Conservation (phyloP, 2,888 invertebrate species). For the Cerastis leucographa region DNA sequence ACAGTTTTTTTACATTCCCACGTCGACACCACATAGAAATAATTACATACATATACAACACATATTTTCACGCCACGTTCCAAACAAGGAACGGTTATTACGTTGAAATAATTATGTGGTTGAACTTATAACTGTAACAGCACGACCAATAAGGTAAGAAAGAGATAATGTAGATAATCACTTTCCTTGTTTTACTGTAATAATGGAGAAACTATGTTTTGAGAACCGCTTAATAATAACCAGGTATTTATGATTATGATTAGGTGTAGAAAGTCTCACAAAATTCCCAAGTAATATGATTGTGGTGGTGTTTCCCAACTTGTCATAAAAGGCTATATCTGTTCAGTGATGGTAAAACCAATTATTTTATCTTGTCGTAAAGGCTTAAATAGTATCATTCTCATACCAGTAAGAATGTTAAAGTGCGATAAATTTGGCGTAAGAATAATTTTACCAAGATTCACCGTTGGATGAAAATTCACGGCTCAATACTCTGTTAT, state of each 20-base stretch:
- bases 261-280: background rate
- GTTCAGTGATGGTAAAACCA: background rate
- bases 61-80: constrained; percentile 66
- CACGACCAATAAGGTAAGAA: constrained; percentile 23
- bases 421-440: background rate
- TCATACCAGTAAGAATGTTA: background rate
- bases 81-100: constrained; percentile 61
- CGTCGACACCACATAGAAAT: constrained; percentile 57
- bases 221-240: constrained; percentile 1
- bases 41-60: constrained; percentile 58
- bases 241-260: too few relatives aligned
- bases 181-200: constrained; percentile 22
- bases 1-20: constrained; percentile 51
- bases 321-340: background rate
- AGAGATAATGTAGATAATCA: constrained; percentile 8
- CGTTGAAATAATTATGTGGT: constrained; percentile 63
- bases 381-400: background rate
- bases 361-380: background rate
- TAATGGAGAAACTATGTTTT: constrained; percentile 3
- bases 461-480: background rate
- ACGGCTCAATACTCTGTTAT: background rate
- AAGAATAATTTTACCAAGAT: background rate
- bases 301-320: background rate
- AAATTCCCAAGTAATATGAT: background rate
- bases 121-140: constrained; percentile 43